These are phyloP conservation scores for Zaprionus vittiger DNA, from an alignment of 1,140 invertebrate genomes.

Conservation along the genomic window DNA sequence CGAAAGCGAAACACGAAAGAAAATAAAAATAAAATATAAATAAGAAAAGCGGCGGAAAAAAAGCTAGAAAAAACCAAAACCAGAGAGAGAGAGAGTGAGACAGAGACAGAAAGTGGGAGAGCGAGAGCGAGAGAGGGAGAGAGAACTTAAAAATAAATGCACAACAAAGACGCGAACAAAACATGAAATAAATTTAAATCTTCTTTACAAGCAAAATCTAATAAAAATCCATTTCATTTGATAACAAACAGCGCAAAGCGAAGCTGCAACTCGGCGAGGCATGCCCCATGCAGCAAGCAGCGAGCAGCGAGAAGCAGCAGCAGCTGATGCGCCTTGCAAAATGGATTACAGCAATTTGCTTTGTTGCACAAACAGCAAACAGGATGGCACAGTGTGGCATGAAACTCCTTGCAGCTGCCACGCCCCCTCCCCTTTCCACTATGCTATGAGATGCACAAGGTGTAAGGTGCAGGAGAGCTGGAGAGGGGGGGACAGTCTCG, in stretches of 20 bases:
- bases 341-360: constrained; percentile 77
- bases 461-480: neutral
- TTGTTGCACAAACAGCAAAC: constrained; percentile 70
- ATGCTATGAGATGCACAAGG: neutral
- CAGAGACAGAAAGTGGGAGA: neutral
- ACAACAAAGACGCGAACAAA: constrained; percentile 36
- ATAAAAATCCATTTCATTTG: constrained; percentile 77
- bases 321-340: constrained; percentile 72
- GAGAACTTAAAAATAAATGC: constrained; percentile 23
- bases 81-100: neutral
- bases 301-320: constrained; percentile 25
- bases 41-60: constrained; percentile 3
- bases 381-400: constrained; percentile 10
- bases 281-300: constrained; percentile 23
- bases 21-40: constrained; percentile 15
- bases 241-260: constrained; percentile 45
- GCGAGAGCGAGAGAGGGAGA: neutral
- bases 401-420: neutral
- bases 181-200: constrained; percentile 74
- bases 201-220: constrained; percentile 75
- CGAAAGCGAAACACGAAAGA: constrained; percentile 23
- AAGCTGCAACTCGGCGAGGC: constrained; percentile 15
- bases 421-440: neutral
- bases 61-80: neutral
- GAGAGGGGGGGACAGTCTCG: neutral